These are phyloP conservation scores for Arctopsyche grandis DNA, from an alignment of 1,140 invertebrate genomes.

Conservation along the genomic window DNA sequence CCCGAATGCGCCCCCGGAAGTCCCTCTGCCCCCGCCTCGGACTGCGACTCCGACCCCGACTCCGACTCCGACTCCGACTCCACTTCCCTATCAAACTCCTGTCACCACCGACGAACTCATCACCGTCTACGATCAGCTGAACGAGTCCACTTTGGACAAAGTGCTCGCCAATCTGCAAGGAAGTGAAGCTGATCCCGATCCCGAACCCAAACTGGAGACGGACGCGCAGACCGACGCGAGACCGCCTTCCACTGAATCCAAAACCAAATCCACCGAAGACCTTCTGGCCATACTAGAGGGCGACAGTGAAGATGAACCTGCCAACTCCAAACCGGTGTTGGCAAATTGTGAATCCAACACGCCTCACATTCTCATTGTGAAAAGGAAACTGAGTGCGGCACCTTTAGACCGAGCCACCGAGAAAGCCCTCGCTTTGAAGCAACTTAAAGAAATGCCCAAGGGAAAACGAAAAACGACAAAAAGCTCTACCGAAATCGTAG, in stretches of 20 bases:
- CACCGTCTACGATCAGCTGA: conserved; percentile 26
- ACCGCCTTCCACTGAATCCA: background rate
- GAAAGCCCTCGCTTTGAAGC: conserved; percentile 45
- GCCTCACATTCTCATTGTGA: background rate
- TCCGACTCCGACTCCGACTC: background rate
- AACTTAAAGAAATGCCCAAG: conserved; percentile 45
- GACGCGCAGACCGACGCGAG: background rate
- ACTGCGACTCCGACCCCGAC: background rate
- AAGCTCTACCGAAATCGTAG: conserved; percentile 37
- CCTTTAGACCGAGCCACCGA: conserved; percentile 36
- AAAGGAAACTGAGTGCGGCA: background rate
- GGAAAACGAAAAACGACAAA: conserved; percentile 19
- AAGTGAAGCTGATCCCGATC: background rate
- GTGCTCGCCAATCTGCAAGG: conserved; percentile 14
- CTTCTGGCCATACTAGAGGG: conserved; percentile 50
- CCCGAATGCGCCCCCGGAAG: background rate
- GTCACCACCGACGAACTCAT: conserved; percentile 39
- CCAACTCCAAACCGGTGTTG: too few species aligned
- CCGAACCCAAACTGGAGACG: background rate
- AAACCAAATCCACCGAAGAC: conserved; percentile 4
- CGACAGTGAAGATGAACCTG: conserved; percentile 13
- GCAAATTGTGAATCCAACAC: background rate
- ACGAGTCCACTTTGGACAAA: background rate
- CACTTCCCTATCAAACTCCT: background rate
- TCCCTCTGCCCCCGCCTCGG: background rate